These are phyloP conservation scores for Fragum whitleyi DNA, from an alignment of 2,888 invertebrate species.

Conservation along the genomic window DNA sequence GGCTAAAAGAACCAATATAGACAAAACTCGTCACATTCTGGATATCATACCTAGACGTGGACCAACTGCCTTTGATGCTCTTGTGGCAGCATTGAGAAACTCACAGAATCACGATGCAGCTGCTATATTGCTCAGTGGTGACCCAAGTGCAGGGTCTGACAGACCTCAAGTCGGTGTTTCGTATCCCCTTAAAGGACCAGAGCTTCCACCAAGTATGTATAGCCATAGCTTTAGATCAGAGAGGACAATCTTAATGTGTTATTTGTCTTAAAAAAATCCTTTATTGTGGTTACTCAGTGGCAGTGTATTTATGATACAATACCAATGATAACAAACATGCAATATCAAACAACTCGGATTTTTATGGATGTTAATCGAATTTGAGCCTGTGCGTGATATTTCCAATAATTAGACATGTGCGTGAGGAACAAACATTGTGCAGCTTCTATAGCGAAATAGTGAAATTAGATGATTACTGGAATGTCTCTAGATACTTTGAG, in stretches of 20 bases:
- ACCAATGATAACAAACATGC: no score
- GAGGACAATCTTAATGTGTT: slow-evolving; percentile 25
- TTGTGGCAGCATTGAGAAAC: slow-evolving; percentile 47
- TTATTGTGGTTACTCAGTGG: no score
- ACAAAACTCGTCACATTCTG: slow-evolving; percentile 59
- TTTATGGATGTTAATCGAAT: no score
- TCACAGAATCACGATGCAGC: slow-evolving; percentile 55
- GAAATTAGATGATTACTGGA: no score
- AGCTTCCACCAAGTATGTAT: background rate
- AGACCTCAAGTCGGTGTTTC: slow-evolving; percentile 2
- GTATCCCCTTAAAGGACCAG: background rate
- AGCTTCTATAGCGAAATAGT: no score
- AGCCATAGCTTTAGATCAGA: background rate
- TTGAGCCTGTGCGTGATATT: no score
- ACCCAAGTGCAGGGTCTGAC: background rate
- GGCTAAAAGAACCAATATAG: slow-evolving; percentile 56
- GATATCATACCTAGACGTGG: slow-evolving; percentile 67
- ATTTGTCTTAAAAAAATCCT: no score
- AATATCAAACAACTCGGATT: no score
- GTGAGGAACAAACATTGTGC: no score
- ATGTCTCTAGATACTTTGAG: no score
- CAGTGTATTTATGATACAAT: no score
- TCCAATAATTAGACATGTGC: no score
- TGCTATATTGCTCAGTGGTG: slow-evolving; percentile 36
- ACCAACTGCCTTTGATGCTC: slow-evolving; percentile 61